These are phyloP conservation scores for Diplodus puntazzo DNA, from an alignment of 2,797 vertebrate species.

Conservation along the genomic window DNA sequence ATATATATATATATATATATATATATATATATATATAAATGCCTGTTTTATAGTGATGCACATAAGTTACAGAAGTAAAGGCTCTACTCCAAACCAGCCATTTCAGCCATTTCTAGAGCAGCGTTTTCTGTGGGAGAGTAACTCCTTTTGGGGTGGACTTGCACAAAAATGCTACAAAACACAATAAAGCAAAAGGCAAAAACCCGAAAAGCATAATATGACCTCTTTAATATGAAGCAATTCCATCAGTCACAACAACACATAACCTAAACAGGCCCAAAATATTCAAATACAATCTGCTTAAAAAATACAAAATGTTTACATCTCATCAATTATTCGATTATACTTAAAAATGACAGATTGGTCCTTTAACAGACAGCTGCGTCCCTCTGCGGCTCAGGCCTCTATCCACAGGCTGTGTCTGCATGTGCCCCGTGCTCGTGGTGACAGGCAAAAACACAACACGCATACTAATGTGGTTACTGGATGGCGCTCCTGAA, in stretches of 20 bases:
- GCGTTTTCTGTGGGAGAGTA: no score
- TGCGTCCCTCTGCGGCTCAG: conserved; percentile 33
- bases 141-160: no score
- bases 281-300: not conserved
- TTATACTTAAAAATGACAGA: not conserved
- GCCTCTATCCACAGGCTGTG: conserved; percentile 38
- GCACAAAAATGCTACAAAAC: no score
- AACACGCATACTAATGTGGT: conserved; percentile 71
- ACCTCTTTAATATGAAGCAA: no score
- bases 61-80: no score
- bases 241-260: not conserved
- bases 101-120: no score
- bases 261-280: not conserved
- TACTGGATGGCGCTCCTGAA: conserved; percentile 42
- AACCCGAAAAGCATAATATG: no score
- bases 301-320: not conserved
- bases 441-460: conserved; percentile 61
- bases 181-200: no score
- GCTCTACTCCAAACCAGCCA: no score
- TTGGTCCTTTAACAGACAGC: conserved; percentile 47
- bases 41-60: no score
- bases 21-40: no score
- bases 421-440: conserved; percentile 39
- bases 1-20: no score
- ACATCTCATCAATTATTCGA: not conserved